Evolutionary conservation across 53 echinoderm and acorn worm genomes (phyloP).

Genomic region (Hippasteria phrygiana): DNA sequence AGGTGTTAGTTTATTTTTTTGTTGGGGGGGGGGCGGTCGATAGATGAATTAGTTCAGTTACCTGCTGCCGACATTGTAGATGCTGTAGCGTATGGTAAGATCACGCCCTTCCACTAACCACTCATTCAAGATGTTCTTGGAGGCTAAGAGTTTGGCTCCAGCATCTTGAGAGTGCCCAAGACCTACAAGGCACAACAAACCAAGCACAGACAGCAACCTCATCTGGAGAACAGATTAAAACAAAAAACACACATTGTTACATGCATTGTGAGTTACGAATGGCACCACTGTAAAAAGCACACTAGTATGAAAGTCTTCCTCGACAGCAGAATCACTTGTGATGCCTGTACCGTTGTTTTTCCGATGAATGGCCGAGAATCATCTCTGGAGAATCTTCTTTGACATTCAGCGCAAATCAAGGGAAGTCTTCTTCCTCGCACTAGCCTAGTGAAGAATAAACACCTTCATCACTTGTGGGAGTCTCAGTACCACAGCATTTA

Average conservation of each 20-base stretch:
- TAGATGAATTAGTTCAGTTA: conserved; percentile 29
- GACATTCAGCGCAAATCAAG: too few relatives aligned
- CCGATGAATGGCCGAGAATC: too few relatives aligned
- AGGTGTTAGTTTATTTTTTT: background rate
- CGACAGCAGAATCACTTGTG: too few relatives aligned
- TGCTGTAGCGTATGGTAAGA: conserved; percentile 90
- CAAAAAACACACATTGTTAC: background rate
- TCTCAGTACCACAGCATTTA: too few relatives aligned
- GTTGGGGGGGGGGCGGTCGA: background rate
- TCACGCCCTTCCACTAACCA: conserved; percentile 97
- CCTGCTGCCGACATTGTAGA: conserved; percentile 99
- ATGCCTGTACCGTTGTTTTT: too few relatives aligned
- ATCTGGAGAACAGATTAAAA: conserved; percentile 62
- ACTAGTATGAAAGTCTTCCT: too few relatives aligned
- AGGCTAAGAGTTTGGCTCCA: conserved; percentile 89
- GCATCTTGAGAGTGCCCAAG: conserved; percentile 79
- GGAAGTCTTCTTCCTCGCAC: too few relatives aligned
- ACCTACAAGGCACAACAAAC: conserved; percentile 75
- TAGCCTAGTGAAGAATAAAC: too few relatives aligned
- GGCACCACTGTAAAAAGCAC: too few relatives aligned
- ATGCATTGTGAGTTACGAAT: too few relatives aligned
- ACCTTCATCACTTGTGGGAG: too few relatives aligned
- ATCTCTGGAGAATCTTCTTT: too few relatives aligned
- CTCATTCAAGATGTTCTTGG: conserved; percentile 96
- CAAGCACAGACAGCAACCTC: conserved; percentile 76